Conservation (phyloP, 2,888 invertebrate genomes). For the Petrolisthes cinctipes region DNA sequence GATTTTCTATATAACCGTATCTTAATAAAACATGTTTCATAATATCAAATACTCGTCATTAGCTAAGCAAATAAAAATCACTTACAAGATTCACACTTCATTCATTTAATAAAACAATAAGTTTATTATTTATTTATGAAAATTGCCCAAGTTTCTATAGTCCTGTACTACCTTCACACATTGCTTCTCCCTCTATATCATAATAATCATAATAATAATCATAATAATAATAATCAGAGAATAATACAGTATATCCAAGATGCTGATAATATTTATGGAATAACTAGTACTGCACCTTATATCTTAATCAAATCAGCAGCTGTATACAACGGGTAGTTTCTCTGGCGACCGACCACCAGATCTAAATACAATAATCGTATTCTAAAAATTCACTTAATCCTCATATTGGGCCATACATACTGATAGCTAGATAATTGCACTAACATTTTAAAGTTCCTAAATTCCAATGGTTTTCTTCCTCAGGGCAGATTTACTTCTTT, state of each 20-base stretch:
- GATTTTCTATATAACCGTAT: constrained; percentile 32
- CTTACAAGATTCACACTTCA: constrained; percentile 23
- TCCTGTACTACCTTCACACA: not conserved
- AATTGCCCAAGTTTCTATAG: too few species aligned
- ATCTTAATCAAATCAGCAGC: too few species aligned
- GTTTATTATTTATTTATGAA: not conserved
- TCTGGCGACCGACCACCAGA: constrained; percentile 7
- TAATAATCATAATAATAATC: not conserved
- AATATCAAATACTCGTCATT: constrained; percentile 4
- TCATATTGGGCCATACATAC: constrained; percentile 4
- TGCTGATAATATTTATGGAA: too few species aligned
- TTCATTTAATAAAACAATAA: not conserved
- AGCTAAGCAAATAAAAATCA: constrained; percentile 4
- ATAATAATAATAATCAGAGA: not conserved
- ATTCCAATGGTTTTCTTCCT: constrained; percentile 48
- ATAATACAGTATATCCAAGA: not conserved
- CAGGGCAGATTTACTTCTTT: constrained; percentile 45
- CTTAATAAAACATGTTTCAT: not conserved
- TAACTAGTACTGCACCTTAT: too few species aligned
- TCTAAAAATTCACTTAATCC: not conserved
- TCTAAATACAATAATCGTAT: constrained; percentile 22
- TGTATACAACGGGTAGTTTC: not conserved
- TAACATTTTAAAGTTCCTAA: constrained; percentile 33
- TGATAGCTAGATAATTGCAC: constrained; percentile 24
- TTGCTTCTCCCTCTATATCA: not conserved